These are phyloP conservation scores for Acanthosepion esculentum DNA, from an alignment of 2,888 invertebrate species.

Conservation along the genomic window DNA sequence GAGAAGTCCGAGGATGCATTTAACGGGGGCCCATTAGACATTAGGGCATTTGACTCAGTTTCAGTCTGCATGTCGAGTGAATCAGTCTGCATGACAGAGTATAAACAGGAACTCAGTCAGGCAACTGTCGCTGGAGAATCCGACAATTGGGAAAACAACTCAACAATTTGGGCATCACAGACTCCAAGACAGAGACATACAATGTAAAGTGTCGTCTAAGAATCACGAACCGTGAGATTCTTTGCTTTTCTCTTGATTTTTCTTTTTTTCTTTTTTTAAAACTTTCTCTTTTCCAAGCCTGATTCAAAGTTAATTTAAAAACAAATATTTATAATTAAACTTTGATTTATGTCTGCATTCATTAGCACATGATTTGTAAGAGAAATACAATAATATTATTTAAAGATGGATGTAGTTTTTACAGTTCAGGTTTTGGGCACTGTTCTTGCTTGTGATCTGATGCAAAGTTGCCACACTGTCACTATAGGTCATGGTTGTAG, in stretches of 20 bases:
- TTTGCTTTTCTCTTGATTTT: background rate
- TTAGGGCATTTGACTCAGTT: slow-evolving; percentile 43
- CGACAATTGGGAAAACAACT: slow-evolving; percentile 38
- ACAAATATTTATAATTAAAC: background rate
- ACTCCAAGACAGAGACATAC: slow-evolving; percentile 47
- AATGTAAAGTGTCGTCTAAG: slow-evolving; percentile 38
- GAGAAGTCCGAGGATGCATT: slow-evolving; percentile 46
- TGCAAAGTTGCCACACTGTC: background rate
- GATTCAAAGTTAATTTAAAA: background rate
- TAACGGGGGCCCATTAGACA: slow-evolving; percentile 45
- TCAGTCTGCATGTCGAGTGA: slow-evolving; percentile 46
- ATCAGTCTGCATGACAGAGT: slow-evolving; percentile 47
- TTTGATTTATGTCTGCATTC: background rate
- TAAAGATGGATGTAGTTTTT: background rate
- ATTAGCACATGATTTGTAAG: slow-evolving; percentile 13
- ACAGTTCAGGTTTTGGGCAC: background rate
- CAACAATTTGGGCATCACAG: slow-evolving; percentile 43
- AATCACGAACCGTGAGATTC: slow-evolving; percentile 1
- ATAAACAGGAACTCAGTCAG: slow-evolving; percentile 46
- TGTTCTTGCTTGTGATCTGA: background rate
- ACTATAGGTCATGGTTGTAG: background rate
- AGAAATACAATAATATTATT: background rate
- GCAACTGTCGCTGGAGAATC: slow-evolving; percentile 41
- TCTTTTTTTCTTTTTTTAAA: background rate
- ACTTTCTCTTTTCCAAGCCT: slow-evolving; percentile 5